Base-by-base conservation (phyloP, 2,113 vertebrate genomes). In the Vulpes lagopus region DNA sequence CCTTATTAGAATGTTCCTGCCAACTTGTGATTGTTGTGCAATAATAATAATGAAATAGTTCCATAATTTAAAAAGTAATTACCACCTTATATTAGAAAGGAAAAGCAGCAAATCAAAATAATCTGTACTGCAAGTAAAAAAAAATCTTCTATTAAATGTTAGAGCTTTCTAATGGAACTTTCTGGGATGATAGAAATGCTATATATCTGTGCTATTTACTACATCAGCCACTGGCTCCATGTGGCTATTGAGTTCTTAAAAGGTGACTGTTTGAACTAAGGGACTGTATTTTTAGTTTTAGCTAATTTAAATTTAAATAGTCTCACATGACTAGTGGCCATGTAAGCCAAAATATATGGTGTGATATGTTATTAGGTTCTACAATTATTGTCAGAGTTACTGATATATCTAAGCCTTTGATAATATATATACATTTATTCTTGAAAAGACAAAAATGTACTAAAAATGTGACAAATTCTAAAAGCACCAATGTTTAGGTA, bases 11-110 rank as follows among this genome's bases (percentile, higher is more conserved):
- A 73, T 30, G 43, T 81, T 91, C 81, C 59, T 85, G 14, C 12
- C 32, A 83, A 65, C 74, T 83, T 95, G 8, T 86, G 19, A 91
- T 59, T 85, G 93, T 53, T 82, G 53, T 91, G 22, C 23, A 81
- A 92, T 95, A 88, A 73, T 25, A 86, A 91, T 88, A 59, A 83
- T 35, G 59, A 96, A 80, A 67, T n/a, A 17, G 38, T 65, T 91
- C 9, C 1, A 16, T 35, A 59, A 64, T 25, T 25, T 0, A 91
- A 90, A 95, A 95, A 94, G 64, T 60, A 38, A 8, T 27, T 3
- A 69, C 49, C 27, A 17, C 12, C 15, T 88, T 80, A 79, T 38
- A 78, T 96, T 83, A 60, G 51, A 89, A 97, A 76, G 14, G 7
- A 94, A 93, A 93, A 80, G 4, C 27, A 57, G 27, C 19, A 35